Base-by-base conservation (phyloP, 2,113 vertebrate species). In the Uria lomvia region DNA sequence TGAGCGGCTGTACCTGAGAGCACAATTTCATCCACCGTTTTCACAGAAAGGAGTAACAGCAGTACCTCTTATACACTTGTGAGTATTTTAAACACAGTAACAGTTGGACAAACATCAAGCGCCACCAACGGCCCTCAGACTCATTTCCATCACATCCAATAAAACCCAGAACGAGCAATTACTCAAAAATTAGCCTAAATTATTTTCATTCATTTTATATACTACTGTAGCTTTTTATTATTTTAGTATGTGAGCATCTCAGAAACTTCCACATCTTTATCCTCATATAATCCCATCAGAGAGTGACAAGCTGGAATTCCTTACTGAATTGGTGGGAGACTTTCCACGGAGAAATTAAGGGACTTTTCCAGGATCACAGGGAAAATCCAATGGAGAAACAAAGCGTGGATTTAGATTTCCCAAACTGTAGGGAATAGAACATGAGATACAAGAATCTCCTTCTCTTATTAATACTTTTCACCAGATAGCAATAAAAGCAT, bases 1-100 rank as follows among this genome's bases (percentile, higher is more conserved):
- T 68, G 71, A 94, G 83, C 73, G 92, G 90, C 91, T 71, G 72
- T 95, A 96, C 96, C 95, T 96, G 92, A 95, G 71, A 97, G 93
- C 94, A 95, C 73, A 77, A 87, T 91, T 87, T 87, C 52, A 86
- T 86, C 86, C 89, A 88, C 56, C 9, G 17, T 58, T 73, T 91
- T 95, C 80, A 86, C 76, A 88, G 66, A 92, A 66, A 93, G 84
- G 23, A 89, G 83, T 79, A 92, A 85, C 66, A 75, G 92, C 80
- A 55, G 42, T 47, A 89, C 81, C 22, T 93, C 76, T 65, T 38
- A 59, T 4, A 49, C 38, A 50, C 75, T 73, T 32, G 12, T 67
- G 68, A 78, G 73, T 52, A 93, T 88, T 91, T 80, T 68, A 76
- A 88, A 86, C 80, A 76, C 66, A 86, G 47, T 62, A 94, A 71